These are phyloP conservation scores for Sprattus sprattus DNA, from an alignment of 2,113 vertebrate species.

Conservation along the genomic window DNA sequence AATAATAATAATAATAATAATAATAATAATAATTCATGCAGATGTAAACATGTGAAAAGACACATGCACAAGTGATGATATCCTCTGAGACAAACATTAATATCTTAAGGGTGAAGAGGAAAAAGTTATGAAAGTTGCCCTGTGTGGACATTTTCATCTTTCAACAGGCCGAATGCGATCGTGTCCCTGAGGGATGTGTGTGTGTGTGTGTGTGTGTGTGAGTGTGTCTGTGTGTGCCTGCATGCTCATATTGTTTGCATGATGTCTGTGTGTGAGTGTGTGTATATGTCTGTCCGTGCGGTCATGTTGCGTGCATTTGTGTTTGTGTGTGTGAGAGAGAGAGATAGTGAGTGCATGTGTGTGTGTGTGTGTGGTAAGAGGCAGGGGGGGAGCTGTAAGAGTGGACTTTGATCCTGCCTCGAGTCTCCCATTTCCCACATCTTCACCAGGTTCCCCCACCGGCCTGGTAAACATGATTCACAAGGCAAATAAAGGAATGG, in stretches of 20 bases:
- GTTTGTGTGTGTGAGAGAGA: slow-evolving; percentile 5
- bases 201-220: not conserved
- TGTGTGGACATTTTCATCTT: not conserved
- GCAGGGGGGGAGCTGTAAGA: slow-evolving; percentile 1
- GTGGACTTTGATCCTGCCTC: slow-evolving; percentile 36
- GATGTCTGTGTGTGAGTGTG: not conserved
- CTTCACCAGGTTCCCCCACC: slow-evolving; percentile 25
- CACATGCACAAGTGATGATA: not conserved
- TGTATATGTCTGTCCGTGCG: not conserved
- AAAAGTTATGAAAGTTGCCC: not conserved
- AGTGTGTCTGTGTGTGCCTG: not conserved
- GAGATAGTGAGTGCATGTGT: not conserved
- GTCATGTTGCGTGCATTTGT: slow-evolving; percentile 11
- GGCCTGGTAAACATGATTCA: slow-evolving; percentile 33
- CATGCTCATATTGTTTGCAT: not conserved
- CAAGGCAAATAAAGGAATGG: not conserved
- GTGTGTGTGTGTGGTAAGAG: not conserved
- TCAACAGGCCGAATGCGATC: not conserved
- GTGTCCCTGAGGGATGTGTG: not conserved
- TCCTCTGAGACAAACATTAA: not conserved
- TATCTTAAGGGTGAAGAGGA: not conserved
- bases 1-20: too few relatives aligned
- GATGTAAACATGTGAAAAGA: not conserved
- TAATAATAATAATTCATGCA: too few relatives aligned
- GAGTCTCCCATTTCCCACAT: slow-evolving; percentile 25